Base-by-base conservation (phyloP, 2,113 vertebrate genomes). In the Chauna torquata region DNA sequence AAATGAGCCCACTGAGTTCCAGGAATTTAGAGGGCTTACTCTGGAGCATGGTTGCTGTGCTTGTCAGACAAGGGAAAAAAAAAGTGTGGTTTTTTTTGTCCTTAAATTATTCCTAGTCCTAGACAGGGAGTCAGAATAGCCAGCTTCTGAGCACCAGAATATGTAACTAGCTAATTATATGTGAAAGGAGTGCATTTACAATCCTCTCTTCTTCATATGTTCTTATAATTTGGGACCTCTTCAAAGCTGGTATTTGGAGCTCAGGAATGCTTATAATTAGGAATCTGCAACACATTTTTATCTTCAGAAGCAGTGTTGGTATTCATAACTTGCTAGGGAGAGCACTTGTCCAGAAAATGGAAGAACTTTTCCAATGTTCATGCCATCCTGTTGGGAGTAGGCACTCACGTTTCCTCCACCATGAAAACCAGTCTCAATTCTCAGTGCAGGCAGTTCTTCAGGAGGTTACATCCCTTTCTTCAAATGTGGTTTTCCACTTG, bases 1-100 rank as follows among this genome's bases (percentile, higher is more conserved):
- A 57, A 61, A 5, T 18, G n/a, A 83, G 7, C 6, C 5, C 6
- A 50, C 9, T 36, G 27, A 86, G 69, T 70, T 84, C 18, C n/a
- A 88, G 47, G 18, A 75, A 82, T 76, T 27, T 68, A 42, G 23
- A 80, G 5, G 3, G 0, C 2, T 82, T 24, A 16, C 27, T 54
- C 14, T 32, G n/a, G 5, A 95, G 2, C 4, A 24, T 19, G 25
- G 11, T 28, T 50, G 2, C 6, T 64, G 17, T 45, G 32, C 5
- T 65, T 8, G 7, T 6, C n/a, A 10, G 18, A 32, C 1, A 64
- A 44, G 3, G 15, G 4, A 0, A 28, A 66, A 32, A 54, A 44
- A 9, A 3, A 2, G 1, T 6, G 30, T 44, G 3, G 13, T 61
- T 10, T 19, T 44, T 36, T 32, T 28, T 34, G 12, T 6, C 8